These are phyloP conservation scores for Diacarnus erythraeanus DNA, from an alignment of 37 sponge, comb jelly and placozoan genomes.

Conservation along the genomic window DNA sequence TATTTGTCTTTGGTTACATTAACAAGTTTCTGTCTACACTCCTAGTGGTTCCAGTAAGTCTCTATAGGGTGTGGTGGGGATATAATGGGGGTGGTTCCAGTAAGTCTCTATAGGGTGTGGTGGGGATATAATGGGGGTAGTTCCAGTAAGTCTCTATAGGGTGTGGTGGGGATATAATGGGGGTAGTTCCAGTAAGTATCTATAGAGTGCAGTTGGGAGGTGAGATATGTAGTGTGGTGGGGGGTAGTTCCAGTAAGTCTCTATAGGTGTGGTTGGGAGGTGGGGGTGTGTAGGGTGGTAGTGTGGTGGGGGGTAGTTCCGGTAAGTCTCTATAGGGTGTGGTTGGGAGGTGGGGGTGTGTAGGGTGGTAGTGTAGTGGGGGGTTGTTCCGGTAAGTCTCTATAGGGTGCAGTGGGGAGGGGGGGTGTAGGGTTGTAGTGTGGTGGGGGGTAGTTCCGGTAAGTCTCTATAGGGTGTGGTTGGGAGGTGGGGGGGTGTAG, in stretches of 20 bases:
- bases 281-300: no score
- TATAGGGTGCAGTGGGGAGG: not conserved
- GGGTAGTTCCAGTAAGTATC: slow-evolving; percentile 77
- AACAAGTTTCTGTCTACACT: slow-evolving; percentile 82
- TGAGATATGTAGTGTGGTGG: no score
- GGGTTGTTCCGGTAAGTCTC: slow-evolving; percentile 74
- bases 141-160: slow-evolving; percentile 64
- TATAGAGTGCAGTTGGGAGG: not conserved
- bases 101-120: slow-evolving; percentile 27
- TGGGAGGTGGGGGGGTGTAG: no score
- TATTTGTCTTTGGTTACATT: slow-evolving; percentile 45
- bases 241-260: no score
- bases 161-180: no score
- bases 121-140: no score
- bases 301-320: no score
- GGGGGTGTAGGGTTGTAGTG: no score
- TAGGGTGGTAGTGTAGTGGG: not conserved
- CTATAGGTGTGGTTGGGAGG: no score
- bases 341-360: not conserved
- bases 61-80: not conserved
- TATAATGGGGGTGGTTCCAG: slow-evolving; percentile 88
- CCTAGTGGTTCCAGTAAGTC: slow-evolving; percentile 79
- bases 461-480: slow-evolving; percentile 15
- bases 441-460: slow-evolving; percentile 75
- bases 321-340: not conserved